phyloP scores from a whole-genome alignment of 2,113 vertebrate genomes.

The Athene noctua region DNA sequence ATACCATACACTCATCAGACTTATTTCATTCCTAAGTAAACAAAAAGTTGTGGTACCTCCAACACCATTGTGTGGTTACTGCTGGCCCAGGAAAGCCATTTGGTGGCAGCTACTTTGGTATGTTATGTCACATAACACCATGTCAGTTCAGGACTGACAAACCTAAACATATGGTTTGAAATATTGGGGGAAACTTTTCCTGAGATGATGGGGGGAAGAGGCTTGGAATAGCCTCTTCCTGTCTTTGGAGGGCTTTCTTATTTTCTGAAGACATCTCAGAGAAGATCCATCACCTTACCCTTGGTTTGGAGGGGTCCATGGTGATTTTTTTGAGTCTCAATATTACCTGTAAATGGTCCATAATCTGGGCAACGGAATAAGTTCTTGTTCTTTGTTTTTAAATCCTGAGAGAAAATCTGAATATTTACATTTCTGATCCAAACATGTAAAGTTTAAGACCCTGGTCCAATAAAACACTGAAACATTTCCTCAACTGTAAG shows the following conservation, averaged over 20 bases:
- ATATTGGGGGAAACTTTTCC: neutral
- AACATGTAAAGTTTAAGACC: neutral
- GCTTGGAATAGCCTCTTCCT: neutral
- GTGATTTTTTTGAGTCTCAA: neutral
- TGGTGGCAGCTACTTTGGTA: neutral
- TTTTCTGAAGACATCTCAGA: neutral
- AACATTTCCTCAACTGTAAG: neutral
- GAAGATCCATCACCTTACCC: neutral
- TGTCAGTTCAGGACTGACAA: neutral
- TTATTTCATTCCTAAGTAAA: slow-evolving; percentile 22
- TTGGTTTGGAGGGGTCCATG: neutral
- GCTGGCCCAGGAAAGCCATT: neutral
- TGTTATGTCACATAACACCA: neutral
- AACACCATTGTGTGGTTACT: slow-evolving; percentile 25
- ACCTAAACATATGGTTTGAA: neutral
- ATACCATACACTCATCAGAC: slow-evolving; percentile 26
- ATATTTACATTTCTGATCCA: neutral
- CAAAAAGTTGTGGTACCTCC: slow-evolving; percentile 45
- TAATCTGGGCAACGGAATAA: neutral
- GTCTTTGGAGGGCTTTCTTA: neutral
- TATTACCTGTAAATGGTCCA: neutral
- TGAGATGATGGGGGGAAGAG: neutral
- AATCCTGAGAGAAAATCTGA: neutral
- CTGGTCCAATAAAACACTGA: neutral
- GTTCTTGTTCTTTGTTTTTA: neutral